phyloP scores from a whole-genome alignment of 2,797 vertebrate genomes.

The Ptychadena robeensis region DNA sequence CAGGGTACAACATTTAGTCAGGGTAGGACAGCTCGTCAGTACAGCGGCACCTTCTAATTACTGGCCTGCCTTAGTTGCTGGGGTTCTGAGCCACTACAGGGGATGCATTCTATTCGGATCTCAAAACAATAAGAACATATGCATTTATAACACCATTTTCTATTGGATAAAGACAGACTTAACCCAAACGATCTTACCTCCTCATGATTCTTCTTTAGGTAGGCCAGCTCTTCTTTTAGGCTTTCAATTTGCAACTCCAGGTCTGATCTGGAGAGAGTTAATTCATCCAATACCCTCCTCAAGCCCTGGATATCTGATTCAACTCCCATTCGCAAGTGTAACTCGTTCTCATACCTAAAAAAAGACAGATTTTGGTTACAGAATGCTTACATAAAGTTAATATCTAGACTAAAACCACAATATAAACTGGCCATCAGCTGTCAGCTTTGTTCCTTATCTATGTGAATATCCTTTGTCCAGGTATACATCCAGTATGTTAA shows the following conservation, averaged over 20 bases:
- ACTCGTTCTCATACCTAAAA: slow-evolving; percentile 52
- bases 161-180: too few species aligned
- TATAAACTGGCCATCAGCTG: neutral
- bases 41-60: too few species aligned
- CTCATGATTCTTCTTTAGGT: slow-evolving; percentile 53
- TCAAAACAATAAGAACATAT: neutral
- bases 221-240: slow-evolving; percentile 53
- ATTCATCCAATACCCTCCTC: slow-evolving; percentile 53
- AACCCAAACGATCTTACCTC: slow-evolving; percentile 21
- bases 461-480: too few species aligned
- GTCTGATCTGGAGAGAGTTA: slow-evolving; percentile 45
- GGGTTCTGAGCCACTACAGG: too few species aligned
- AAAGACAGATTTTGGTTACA: neutral
- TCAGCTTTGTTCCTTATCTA: too few species aligned
- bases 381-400: neutral
- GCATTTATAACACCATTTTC: too few species aligned
- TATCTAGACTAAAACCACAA: neutral
- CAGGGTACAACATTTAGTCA: too few species aligned
- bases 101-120: too few species aligned
- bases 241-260: slow-evolving; percentile 51
- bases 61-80: too few species aligned
- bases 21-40: too few species aligned
- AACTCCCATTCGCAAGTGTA: slow-evolving; percentile 26
- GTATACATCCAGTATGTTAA: too few species aligned
- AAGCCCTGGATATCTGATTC: slow-evolving; percentile 47